phyloP scores from a whole-genome alignment of 2,113 vertebrate genomes.

The Nettapus auritus region DNA sequence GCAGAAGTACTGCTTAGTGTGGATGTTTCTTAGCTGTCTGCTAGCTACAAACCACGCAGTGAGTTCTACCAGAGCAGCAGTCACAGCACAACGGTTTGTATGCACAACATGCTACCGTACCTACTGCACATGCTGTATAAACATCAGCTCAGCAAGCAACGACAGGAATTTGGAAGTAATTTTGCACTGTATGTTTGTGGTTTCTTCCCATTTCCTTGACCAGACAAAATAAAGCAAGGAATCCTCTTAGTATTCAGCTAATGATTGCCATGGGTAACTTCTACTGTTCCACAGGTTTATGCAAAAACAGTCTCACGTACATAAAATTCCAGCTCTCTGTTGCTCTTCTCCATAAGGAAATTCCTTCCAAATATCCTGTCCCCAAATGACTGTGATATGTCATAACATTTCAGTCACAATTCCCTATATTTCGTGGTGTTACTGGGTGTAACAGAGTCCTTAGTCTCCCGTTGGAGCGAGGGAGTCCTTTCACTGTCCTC shows the following conservation, averaged over 20 bases:
- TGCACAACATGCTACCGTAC: not conserved
- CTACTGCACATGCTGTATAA: not conserved
- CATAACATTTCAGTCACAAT: not conserved
- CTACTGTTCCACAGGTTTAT: not conserved
- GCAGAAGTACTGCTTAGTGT: not conserved
- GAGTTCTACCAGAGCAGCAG: not conserved
- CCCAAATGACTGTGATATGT: not conserved
- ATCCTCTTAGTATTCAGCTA: not conserved
- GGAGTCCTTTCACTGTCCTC: not conserved
- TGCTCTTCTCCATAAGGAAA: not conserved
- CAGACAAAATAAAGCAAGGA: slow-evolving; percentile 24
- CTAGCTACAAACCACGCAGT: not conserved
- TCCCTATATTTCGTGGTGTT: not conserved
- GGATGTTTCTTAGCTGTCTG: not conserved
- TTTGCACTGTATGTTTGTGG: not conserved
- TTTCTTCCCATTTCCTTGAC: slow-evolving; percentile 33
- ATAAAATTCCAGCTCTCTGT: not conserved
- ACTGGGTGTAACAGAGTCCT: not conserved
- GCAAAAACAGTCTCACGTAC: not conserved
- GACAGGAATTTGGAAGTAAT: not conserved
- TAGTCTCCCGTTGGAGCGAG: not conserved
- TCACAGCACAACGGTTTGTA: not conserved
- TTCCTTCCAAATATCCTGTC: not conserved
- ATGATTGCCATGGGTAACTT: not conserved
- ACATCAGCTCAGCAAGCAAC: not conserved